A percentile compares a stretch with the other conserved stretches of the same genome.
Conservation (phyloP, 2,113 vertebrate genomes). For the Typhlomys cinereus region DNA sequence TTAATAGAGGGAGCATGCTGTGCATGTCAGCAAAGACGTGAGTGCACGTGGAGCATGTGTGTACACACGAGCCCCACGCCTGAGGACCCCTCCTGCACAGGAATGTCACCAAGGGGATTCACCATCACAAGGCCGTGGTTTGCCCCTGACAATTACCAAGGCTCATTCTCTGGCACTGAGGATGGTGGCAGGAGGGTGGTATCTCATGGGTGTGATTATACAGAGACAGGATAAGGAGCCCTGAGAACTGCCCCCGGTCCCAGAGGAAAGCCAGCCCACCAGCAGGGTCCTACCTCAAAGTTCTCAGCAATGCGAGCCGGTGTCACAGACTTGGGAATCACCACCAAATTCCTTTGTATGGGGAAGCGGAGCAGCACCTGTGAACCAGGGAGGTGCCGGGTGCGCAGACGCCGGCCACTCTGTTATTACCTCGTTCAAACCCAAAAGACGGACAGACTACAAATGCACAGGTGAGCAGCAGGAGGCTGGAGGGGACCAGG, state of each 20-base stretch:
- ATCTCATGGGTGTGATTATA: background rate
- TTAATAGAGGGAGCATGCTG: background rate
- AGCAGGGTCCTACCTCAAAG: constrained; percentile 85
- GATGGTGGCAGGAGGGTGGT: background rate
- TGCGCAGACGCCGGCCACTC: rapidly evolving
- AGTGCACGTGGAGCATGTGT: too few species aligned
- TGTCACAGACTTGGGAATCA: constrained; percentile 95
- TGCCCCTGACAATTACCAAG: background rate
- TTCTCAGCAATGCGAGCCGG: constrained; percentile 94
- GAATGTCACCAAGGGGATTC: background rate
- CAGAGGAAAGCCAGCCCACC: rapidly evolving
- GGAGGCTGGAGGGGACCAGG: background rate
- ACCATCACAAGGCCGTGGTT: rapidly evolving
- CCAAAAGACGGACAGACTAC: background rate
- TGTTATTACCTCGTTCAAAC: rapidly evolving
- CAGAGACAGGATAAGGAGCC: background rate
- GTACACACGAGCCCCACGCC: rapidly evolving
- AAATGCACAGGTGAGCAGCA: background rate
- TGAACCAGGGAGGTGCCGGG: background rate
- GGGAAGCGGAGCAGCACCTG: constrained; percentile 95
- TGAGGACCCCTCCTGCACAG: background rate
- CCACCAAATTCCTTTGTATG: constrained; percentile 92
- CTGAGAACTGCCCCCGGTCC: background rate
- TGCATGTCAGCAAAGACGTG: too few species aligned
- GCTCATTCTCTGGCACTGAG: background rate